Percentiles rank a stretch among this genome's conserved stretches.
Conservation (phyloP, 2,888 invertebrate genomes). For the Parelbella ahira region DNA sequence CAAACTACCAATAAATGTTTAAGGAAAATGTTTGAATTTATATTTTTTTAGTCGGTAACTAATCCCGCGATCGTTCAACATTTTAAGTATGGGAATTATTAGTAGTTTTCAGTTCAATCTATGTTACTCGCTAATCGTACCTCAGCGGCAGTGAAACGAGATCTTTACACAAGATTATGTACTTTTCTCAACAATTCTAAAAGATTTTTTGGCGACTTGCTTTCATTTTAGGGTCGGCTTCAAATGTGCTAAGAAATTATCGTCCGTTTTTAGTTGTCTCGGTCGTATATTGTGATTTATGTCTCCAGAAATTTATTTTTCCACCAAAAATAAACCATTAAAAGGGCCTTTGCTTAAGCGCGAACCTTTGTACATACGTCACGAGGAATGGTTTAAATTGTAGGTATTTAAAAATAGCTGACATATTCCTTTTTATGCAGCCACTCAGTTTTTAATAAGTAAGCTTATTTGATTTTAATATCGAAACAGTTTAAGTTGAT, state of each 20-base stretch:
- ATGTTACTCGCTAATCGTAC: neutral
- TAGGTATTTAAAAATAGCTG: too few relatives aligned
- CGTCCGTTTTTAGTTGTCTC: slow-evolving; percentile 15
- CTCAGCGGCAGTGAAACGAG: neutral
- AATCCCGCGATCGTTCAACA: too few relatives aligned
- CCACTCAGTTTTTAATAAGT: too few relatives aligned
- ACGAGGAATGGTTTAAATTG: slow-evolving; percentile 5
- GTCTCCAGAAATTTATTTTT: slow-evolving; percentile 5
- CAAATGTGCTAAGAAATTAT: slow-evolving; percentile 14
- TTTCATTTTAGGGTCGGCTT: slow-evolving; percentile 12
- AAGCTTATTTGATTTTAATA: too few relatives aligned
- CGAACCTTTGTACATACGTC: neutral
- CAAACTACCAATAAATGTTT: too few relatives aligned
- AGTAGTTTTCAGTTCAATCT: neutral
- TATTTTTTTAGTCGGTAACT: too few relatives aligned
- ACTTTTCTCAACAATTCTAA: slow-evolving; percentile 30
- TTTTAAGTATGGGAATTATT: slow-evolving; percentile 38
- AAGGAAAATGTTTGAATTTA: too few relatives aligned
- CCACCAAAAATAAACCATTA: slow-evolving; percentile 8
- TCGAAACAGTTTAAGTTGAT: too few relatives aligned
- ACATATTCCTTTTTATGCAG: too few relatives aligned
- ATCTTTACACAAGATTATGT: slow-evolving; percentile 14
- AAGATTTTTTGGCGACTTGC: slow-evolving; percentile 4
- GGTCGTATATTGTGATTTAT: slow-evolving; percentile 17
- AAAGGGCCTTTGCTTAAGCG: slow-evolving; percentile 2